These are phyloP conservation scores for Dinomys branickii DNA, from an alignment of 2,113 vertebrate genomes.

Conservation along the genomic window DNA sequence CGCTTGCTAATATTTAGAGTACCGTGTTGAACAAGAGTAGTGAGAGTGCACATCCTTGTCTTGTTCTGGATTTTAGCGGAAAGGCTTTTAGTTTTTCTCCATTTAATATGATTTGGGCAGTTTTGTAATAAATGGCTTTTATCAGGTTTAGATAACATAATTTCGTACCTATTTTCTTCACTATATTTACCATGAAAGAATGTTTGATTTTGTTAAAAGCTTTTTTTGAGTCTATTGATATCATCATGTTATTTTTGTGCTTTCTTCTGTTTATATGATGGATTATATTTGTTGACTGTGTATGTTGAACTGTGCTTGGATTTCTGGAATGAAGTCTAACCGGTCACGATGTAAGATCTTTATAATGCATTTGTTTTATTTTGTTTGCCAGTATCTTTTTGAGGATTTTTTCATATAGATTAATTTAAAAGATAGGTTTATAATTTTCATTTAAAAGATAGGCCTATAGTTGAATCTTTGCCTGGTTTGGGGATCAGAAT, in stretches of 20 bases:
- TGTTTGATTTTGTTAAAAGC: neutral
- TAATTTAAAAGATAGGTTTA: neutral
- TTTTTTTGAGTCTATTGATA: neutral
- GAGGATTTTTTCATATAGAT: neutral
- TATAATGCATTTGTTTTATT: neutral
- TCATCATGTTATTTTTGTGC: neutral
- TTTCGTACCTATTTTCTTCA: neutral
- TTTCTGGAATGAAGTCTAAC: neutral
- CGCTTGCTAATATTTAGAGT: neutral
- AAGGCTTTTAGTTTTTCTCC: neutral
- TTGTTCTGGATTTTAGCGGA: neutral
- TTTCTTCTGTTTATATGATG: neutral
- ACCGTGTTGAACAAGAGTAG: neutral
- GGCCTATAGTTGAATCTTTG: too few relatives aligned
- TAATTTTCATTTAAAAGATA: neutral
- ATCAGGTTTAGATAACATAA: neutral
- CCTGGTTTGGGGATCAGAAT: too few relatives aligned
- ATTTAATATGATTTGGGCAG: neutral
- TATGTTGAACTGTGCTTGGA: neutral
- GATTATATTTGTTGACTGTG: neutral
- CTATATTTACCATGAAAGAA: neutral
- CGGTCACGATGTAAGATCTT: neutral
- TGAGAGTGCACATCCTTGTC: neutral
- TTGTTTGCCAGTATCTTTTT: neutral
- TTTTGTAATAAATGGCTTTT: neutral